Evolutionary conservation across 2,888 invertebrate species (phyloP), one percentile per base, ranked within the genome.

Genomic region (Eupithecia inturbata): DNA sequence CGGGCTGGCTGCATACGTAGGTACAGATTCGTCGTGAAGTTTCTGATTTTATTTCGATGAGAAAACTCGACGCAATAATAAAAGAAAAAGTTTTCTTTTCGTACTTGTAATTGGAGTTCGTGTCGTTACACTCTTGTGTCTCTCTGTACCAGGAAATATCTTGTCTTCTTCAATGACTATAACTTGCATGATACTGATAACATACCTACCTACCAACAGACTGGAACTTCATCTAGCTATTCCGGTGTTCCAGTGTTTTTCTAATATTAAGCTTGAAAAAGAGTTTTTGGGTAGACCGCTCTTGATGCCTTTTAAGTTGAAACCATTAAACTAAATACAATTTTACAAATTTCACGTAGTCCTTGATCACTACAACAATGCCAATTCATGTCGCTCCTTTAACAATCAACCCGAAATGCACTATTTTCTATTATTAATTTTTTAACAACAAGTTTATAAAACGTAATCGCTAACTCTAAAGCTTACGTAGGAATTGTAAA

Each of bases 61-160:
- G 75, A 73, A 69, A 76, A 73, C 76, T 69, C 60, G 67, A 53
- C 10, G 10, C 62, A 31, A 22, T 68, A 64, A 70, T 68, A 66
- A 69, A 70, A 69, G 57, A 57, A 77, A 22, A 69, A 67, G 45
- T 67, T 70, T 74, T 64, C 57, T 72, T 67, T 69, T 71, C 70
- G 70, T 70, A 67, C 70, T 75, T 67, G 67, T 75, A 70, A 72
- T 72, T 72, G 66, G 68, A 68, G 64, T 71, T 68, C 36, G 60
- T 26, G 64, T 69, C 10, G 68, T 57, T 68, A 68, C 31, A 31
- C 45, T 64, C 39, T 70, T 63, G 45, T 67, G 45, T 70, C 62
- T 70, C 62, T 63, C 33, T 49, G 60, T 73, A 67, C 45, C 62
- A 28, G 28, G 36, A 71, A 57, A 67, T 67, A 45, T 31, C 49